Percentiles rank a stretch among this genome's conserved stretches.
phyloP scores from a whole-genome alignment of 2,888 invertebrate genomes.

The Xestoiulus laeticollis region DNA sequence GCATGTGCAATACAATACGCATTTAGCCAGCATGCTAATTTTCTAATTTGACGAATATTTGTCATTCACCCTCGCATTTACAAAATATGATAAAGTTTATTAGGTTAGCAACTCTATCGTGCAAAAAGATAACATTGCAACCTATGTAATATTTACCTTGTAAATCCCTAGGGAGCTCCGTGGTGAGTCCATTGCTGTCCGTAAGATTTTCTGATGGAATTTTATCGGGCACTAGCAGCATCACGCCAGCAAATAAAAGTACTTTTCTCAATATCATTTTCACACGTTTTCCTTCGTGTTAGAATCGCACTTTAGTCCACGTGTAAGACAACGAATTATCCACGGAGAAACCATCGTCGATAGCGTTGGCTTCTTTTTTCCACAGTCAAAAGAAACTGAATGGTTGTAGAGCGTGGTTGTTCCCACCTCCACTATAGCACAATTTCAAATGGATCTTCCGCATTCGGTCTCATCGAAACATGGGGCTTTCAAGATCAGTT shows the following conservation, averaged over 20 bases:
- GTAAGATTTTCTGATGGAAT: constrained; percentile 30
- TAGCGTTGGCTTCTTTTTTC: background rate
- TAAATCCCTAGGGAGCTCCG: background rate
- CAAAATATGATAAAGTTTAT: background rate
- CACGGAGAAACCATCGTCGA: constrained; percentile 2
- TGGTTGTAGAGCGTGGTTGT: background rate
- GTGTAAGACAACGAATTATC: background rate
- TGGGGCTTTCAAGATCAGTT: constrained; percentile 10
- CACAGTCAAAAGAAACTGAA: background rate
- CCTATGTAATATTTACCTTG: background rate
- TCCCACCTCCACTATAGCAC: constrained; percentile 8
- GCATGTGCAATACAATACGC: no score
- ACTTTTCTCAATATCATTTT: constrained; percentile 27
- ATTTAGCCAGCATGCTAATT: background rate
- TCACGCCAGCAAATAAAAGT: constrained; percentile 15
- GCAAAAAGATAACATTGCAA: no score
- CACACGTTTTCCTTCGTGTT: constrained; percentile 8
- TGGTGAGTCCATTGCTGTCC: constrained; percentile 9
- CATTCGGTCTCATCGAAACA: constrained; percentile 26
- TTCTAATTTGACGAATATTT: background rate
- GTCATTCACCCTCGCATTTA: background rate
- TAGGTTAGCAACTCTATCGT: background rate
- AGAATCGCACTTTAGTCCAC: constrained; percentile 20
- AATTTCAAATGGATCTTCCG: background rate
- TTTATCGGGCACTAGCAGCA: background rate